phyloP scores from a whole-genome alignment of 2,797 vertebrate species.

The Enteromius argenteus region DNA sequence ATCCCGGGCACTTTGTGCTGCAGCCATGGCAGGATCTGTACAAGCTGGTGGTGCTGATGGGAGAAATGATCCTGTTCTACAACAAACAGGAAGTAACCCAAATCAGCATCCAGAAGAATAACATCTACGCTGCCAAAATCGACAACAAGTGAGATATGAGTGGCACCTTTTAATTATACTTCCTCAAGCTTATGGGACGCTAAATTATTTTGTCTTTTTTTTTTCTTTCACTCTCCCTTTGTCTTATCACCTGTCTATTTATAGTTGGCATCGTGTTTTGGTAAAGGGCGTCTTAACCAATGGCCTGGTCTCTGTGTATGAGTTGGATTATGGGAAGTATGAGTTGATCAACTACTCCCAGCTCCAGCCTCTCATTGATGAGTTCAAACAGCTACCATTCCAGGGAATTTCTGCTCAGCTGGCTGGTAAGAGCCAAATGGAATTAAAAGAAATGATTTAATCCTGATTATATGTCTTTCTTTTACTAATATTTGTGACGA shows the following conservation, averaged over 20 bases:
- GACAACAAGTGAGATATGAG: conserved; percentile 83
- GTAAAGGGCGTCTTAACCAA: conserved; percentile 88
- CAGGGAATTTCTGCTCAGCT: conserved; percentile 90
- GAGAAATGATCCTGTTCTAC: conserved; percentile 94
- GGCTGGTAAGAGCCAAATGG: conserved; percentile 79
- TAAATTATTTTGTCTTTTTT: neutral
- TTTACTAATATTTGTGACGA: no score
- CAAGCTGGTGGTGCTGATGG: conserved; percentile 90
- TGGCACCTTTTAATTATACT: neutral
- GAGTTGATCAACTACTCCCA: conserved; percentile 82
- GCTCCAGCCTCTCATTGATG: conserved; percentile 82
- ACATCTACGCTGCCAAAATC: conserved; percentile 90
- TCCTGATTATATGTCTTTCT: neutral
- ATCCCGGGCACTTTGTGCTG: conserved; percentile 93
- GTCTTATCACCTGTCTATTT: neutral
- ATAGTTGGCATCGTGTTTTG: conserved; percentile 91
- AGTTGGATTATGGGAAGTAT: conserved; percentile 91
- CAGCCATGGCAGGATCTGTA: conserved; percentile 93
- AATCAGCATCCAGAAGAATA: conserved; percentile 79
- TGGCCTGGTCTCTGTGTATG: conserved; percentile 88
- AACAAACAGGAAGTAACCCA: conserved; percentile 76
- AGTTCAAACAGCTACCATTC: conserved; percentile 91
- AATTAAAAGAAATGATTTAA: neutral
- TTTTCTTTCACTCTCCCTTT: neutral
- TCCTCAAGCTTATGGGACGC: neutral